Evolutionary conservation across 2,113 vertebrate genomes (phyloP).

Genomic region (Calcarius ornatus): DNA sequence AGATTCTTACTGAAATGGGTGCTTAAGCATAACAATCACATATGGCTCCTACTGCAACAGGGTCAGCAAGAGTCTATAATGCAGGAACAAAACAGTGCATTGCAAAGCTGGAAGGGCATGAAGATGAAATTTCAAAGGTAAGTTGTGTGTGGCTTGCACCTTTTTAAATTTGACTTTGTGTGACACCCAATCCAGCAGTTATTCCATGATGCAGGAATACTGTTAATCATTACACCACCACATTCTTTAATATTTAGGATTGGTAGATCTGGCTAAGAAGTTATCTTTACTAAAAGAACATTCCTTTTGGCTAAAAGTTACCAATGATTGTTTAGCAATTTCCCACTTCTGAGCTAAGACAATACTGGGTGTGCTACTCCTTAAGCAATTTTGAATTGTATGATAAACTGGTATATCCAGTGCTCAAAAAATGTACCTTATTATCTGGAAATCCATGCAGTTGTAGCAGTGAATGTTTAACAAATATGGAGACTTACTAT

Average conservation of each 20-base stretch:
- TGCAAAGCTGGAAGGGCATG: conserved; percentile 84
- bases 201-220: not conserved
- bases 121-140: conserved; percentile 93
- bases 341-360: not conserved
- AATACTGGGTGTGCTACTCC: not conserved
- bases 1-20: not conserved
- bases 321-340: not conserved
- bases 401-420: not conserved
- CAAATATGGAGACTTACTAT: not conserved
- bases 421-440: not conserved
- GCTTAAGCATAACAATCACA: not conserved
- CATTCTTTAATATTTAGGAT: not conserved
- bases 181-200: not conserved
- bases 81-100: conserved; percentile 81
- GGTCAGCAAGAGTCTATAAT: conserved; percentile 84
- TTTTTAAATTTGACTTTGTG: not conserved
- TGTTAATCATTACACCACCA: not conserved
- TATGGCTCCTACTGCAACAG: conserved; percentile 61
- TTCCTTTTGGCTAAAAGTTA: not conserved
- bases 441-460: not conserved
- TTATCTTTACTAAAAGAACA: not conserved
- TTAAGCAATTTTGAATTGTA: not conserved
- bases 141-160: not conserved
- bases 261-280: not conserved
- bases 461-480: not conserved